Conservation (phyloP, 2,113 vertebrate genomes). For the Ptilonorhynchus violaceus region DNA sequence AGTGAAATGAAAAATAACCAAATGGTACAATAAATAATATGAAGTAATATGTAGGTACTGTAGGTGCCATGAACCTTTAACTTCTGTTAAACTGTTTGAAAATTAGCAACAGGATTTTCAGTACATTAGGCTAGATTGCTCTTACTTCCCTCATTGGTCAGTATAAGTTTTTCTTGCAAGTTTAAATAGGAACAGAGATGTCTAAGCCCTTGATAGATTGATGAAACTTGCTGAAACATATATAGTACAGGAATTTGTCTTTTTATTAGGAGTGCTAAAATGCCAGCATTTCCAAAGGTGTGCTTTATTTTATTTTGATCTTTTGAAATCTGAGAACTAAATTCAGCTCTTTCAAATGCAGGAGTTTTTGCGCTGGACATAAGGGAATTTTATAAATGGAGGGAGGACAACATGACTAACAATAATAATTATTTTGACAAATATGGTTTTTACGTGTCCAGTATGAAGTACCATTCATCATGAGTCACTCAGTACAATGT, state of each 20-base stretch:
- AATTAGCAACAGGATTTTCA: conserved; percentile 11
- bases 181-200: neutral
- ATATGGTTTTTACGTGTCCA: neutral
- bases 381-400: neutral
- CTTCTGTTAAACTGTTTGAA: neutral
- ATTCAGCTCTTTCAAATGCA: neutral
- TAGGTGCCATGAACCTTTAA: neutral
- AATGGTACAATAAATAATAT: neutral
- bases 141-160: neutral
- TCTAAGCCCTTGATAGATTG: neutral
- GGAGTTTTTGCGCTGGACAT: neutral
- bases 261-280: neutral
- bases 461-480: neutral
- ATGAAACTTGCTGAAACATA: neutral
- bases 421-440: neutral
- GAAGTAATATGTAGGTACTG: neutral
- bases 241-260: neutral
- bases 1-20: neutral
- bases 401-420: neutral
- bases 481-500: neutral
- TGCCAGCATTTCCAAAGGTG: neutral
- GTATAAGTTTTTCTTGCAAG: neutral
- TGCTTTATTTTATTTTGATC: neutral
- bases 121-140: neutral
- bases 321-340: neutral